Evolutionary conservation across 2,113 vertebrate genomes (phyloP).

Genomic region (Atractosteus spatula): DNA sequence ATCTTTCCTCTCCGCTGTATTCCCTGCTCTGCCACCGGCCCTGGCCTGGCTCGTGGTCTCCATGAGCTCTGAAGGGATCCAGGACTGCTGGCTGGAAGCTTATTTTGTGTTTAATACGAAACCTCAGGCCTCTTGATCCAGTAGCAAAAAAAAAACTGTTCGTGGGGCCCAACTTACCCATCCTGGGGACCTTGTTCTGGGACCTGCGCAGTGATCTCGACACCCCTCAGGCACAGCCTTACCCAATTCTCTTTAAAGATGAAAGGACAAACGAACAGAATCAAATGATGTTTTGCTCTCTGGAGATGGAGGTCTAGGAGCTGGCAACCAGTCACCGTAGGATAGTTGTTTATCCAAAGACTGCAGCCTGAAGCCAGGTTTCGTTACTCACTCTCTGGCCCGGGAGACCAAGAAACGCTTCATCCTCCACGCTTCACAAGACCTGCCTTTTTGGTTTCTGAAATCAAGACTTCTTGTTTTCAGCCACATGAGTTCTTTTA

Average conservation of each 20-base stretch:
- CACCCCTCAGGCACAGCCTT: not conserved
- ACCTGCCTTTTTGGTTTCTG: too few relatives aligned
- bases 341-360: slow-evolving; percentile 15
- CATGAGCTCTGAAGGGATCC: too few relatives aligned
- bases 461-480: too few relatives aligned
- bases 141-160: too few relatives aligned
- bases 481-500: too few relatives aligned
- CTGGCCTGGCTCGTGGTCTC: too few relatives aligned
- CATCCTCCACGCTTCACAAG: not conserved
- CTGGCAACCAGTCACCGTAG: slow-evolving; percentile 1
- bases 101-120: too few relatives aligned
- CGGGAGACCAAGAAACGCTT: not conserved
- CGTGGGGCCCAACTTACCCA: too few relatives aligned
- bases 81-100: too few relatives aligned
- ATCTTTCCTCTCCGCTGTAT: too few relatives aligned
- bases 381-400: not conserved
- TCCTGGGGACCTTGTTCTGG: not conserved
- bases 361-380: not conserved
- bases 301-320: not conserved
- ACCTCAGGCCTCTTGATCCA: too few relatives aligned
- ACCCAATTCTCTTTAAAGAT: slow-evolving; percentile 7
- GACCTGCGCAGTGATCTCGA: not conserved
- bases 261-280: slow-evolving; percentile 21
- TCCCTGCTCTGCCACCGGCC: too few relatives aligned
- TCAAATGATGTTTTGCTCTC: slow-evolving; percentile 8